Evolutionary conservation across 2,797 vertebrate species (phyloP).

Genomic region (Odontamblyopus rebecca): DNA sequence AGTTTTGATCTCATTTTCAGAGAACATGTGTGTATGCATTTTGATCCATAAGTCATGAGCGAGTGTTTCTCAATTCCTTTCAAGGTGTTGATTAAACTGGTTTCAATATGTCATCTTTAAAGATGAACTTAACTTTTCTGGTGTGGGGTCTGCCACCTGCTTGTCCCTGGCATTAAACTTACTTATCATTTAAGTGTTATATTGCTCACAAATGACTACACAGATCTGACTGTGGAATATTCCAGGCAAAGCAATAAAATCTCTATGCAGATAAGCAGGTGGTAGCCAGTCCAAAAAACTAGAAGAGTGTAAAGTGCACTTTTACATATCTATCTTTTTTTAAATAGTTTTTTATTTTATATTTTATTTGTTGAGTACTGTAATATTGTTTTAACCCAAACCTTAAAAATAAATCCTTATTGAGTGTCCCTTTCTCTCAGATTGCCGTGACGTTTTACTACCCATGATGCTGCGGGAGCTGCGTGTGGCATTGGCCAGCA

Average conservation of each 20-base stretch:
- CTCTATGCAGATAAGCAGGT: neutral
- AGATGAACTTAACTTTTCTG: neutral
- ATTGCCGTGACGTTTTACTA: constrained; percentile 92
- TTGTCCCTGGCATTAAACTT: neutral
- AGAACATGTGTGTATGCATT: constrained; percentile 10
- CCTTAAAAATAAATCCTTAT: neutral
- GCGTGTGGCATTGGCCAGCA: constrained; percentile 78
- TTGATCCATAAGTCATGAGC: constrained; percentile 4
- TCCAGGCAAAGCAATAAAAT: neutral
- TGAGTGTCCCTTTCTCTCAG: constrained; percentile 65
- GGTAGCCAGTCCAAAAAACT: neutral
- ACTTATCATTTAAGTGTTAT: neutral
- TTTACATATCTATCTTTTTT: too few species aligned
- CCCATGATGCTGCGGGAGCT: constrained; percentile 94
- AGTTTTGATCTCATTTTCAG: constrained; percentile 20
- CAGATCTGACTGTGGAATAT: neutral
- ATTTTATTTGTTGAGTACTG: too few species aligned
- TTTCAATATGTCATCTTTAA: neutral
- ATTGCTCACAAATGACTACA: too few species aligned
- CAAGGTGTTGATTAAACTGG: neutral
- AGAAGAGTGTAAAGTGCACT: neutral
- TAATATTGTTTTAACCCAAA: too few species aligned
- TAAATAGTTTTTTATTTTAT: too few species aligned
- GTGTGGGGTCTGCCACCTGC: neutral
- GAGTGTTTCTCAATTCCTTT: neutral